Conservation (phyloP, 1,140 invertebrate genomes). For the Drosophila arawakana region DNA sequence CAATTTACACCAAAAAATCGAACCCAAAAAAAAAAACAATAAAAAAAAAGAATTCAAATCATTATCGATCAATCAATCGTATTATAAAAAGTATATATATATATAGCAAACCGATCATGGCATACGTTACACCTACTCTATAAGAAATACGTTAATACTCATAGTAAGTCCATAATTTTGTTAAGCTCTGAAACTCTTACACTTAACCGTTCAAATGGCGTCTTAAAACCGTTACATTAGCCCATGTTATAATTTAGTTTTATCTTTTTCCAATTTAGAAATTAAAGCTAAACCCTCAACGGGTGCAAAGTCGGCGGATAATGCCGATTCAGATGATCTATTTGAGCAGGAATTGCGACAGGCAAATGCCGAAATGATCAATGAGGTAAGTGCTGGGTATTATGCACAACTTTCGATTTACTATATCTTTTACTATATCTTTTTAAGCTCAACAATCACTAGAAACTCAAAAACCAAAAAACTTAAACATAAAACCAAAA, state of each 20-base stretch:
- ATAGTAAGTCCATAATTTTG: constrained; percentile 66
- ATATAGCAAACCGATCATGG: constrained; percentile 33
- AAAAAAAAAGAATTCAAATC: constrained; percentile 12
- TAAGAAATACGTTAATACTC: constrained; percentile 46
- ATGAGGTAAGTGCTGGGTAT: constrained; percentile 67
- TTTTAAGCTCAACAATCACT: constrained; percentile 73
- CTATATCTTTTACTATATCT: not conserved
- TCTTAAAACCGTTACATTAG: constrained; percentile 5
- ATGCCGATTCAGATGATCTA: constrained; percentile 48
- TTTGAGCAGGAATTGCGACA: constrained; percentile 79
- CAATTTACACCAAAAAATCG: constrained; percentile 44
- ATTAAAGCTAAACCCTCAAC: constrained; percentile 71
- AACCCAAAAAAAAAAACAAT: constrained; percentile 24
- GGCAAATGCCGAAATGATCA: constrained; percentile 80
- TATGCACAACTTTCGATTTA: not conserved
- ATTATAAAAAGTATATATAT: constrained; percentile 46
- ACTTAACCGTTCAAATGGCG: constrained; percentile 62
- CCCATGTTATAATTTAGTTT: not conserved
- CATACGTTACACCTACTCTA: constrained; percentile 53
- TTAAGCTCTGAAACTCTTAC: constrained; percentile 63
- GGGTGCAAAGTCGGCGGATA: constrained; percentile 48
- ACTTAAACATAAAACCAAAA: constrained; percentile 24
- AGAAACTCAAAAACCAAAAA: constrained; percentile 41
- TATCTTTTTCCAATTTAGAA: constrained; percentile 56
- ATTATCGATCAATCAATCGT: constrained; percentile 39